A percentile compares a stretch with the other conserved stretches of the same genome.
These are phyloP conservation scores for Urosaurus nigricauda DNA, from an alignment of 2,797 vertebrate genomes.

Conservation along the genomic window DNA sequence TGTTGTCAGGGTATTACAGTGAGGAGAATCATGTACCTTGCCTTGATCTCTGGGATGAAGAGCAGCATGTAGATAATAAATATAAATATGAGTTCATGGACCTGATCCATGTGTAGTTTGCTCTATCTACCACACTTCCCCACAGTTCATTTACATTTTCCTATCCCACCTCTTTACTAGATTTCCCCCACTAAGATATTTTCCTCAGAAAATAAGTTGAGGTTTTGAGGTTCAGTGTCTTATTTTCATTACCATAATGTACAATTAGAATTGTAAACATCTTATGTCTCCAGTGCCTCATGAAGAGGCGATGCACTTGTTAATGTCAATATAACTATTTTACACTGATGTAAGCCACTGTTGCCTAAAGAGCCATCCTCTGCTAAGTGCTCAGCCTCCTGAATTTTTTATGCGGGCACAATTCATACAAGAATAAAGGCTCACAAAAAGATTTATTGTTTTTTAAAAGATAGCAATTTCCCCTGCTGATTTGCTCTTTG, in stretches of 20 bases:
- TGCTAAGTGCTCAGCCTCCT: conserved; percentile 56
- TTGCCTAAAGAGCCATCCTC: not conserved
- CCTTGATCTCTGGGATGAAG: too few relatives aligned
- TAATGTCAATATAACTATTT: conserved; percentile 58
- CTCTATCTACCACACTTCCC: not conserved
- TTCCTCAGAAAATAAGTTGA: conserved; percentile 4
- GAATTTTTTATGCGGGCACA: conserved; percentile 62
- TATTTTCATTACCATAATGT: conserved; percentile 40
- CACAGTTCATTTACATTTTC: fast-evolving
- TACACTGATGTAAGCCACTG: conserved; percentile 40
- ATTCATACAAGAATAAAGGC: conserved; percentile 39
- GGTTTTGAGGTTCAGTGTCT: fast-evolving
- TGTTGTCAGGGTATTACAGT: too few relatives aligned
- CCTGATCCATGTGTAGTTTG: not conserved
- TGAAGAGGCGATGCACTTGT: conserved; percentile 48
- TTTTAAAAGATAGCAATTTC: conserved; percentile 66
- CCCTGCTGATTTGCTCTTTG: conserved; percentile 68
- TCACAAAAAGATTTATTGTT: conserved; percentile 58
- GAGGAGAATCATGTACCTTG: too few relatives aligned
- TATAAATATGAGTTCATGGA: too few relatives aligned
- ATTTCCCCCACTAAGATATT: not conserved
- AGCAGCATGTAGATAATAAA: too few relatives aligned
- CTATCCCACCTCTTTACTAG: not conserved
- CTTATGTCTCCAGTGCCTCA: conserved; percentile 13
- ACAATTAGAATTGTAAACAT: conserved; percentile 25